These are phyloP conservation scores for Teleiodes luculella DNA, from an alignment of 2,888 invertebrate species.

Conservation along the genomic window DNA sequence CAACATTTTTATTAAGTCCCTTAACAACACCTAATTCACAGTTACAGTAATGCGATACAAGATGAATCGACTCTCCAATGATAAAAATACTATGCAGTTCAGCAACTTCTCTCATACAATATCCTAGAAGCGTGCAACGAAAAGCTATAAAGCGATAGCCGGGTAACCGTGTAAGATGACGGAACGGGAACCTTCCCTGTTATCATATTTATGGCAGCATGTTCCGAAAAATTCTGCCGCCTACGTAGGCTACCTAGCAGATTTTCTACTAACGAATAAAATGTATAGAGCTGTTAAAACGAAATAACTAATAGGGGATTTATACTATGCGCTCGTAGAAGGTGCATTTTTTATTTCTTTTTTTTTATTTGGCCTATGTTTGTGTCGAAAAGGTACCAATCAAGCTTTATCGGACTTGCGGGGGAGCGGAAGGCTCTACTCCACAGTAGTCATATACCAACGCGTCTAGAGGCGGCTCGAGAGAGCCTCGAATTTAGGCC, in stretches of 20 bases:
- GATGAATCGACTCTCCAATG: no score
- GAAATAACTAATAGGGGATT: background rate
- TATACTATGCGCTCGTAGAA: background rate
- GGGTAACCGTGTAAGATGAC: slow-evolving; percentile 34
- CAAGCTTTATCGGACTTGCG: no score
- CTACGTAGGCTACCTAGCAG: slow-evolving; percentile 31
- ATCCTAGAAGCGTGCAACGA: slow-evolving; percentile 2
- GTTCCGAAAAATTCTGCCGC: slow-evolving; percentile 39
- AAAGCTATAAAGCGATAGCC: slow-evolving; percentile 19
- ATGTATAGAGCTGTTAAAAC: slow-evolving; percentile 4
- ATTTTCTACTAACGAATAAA: slow-evolving; percentile 27
- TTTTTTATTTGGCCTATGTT: no score
- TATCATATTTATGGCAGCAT: slow-evolving; percentile 47
- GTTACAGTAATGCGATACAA: no score
- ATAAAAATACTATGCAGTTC: no score
- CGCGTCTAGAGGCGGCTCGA: no score
- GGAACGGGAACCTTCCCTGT: slow-evolving; percentile 32
- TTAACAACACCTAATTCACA: no score
- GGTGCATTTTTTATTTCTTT: background rate
- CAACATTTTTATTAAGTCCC: no score
- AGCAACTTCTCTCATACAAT: background rate
- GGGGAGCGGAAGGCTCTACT: no score
- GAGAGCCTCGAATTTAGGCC: no score
- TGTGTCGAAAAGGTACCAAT: no score
- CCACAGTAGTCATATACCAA: no score